A percentile compares a stretch with the other conserved stretches of the same genome.
phyloP scores from a whole-genome alignment of 2,113 vertebrate genomes.

The Prietella phreatophila region DNA sequence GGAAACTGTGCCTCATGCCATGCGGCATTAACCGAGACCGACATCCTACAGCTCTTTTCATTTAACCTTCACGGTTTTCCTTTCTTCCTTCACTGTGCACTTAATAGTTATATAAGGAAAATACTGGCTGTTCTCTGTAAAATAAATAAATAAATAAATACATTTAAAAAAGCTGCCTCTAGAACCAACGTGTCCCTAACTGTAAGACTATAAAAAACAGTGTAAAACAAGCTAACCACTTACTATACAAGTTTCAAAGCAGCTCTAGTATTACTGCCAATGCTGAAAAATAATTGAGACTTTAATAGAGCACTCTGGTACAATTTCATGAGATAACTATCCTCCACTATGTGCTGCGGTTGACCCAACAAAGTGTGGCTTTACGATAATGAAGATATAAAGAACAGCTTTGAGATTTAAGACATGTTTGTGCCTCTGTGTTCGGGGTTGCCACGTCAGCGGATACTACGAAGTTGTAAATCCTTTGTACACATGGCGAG shows the following conservation, averaged over 20 bases:
- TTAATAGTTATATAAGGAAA: not conserved
- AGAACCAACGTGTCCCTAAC: not conserved
- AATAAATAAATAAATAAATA: not conserved
- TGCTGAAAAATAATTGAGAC: conserved; percentile 10
- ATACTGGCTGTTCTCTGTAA: not conserved
- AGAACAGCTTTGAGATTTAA: not conserved
- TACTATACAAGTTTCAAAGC: not conserved
- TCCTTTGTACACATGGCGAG: conserved; percentile 5
- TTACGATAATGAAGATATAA: not conserved
- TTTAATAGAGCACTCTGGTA: conserved; percentile 13
- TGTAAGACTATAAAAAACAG: not conserved
- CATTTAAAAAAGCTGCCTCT: not conserved
- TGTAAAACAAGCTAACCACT: not conserved
- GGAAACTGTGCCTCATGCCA: not conserved
- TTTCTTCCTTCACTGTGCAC: not conserved
- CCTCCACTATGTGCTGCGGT: not conserved
- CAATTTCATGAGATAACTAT: not conserved
- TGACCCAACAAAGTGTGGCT: not conserved
- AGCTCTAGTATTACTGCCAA: not conserved
- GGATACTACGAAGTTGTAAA: not conserved
- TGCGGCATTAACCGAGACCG: not conserved
- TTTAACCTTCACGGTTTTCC: not conserved
- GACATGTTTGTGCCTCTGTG: not conserved
- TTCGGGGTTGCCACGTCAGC: not conserved
- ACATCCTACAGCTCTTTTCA: not conserved